Conservation (phyloP, 2,113 vertebrate species). For the Mustela nigripes region DNA sequence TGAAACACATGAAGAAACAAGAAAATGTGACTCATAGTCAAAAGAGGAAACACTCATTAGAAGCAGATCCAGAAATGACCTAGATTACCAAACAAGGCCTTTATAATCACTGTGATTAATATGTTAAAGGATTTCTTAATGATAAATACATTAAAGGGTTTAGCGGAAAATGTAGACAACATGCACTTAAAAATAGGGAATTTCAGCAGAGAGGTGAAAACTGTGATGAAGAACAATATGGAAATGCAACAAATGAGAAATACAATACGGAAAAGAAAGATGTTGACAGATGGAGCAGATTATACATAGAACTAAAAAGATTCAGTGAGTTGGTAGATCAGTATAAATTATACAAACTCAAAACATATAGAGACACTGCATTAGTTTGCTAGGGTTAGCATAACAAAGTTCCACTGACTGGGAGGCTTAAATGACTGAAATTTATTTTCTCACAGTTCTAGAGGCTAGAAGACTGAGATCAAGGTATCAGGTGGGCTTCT, state of each 20-base stretch:
- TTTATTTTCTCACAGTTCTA: background rate
- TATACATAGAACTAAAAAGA: background rate
- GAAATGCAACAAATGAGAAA: background rate
- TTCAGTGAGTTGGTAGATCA: background rate
- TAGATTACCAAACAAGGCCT: background rate
- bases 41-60: conserved; percentile 14
- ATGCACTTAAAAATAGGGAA: background rate
- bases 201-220: background rate
- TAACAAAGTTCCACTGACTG: background rate
- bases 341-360: background rate
- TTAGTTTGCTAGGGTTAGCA: background rate
- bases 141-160: background rate
- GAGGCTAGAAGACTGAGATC: background rate
- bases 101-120: background rate
- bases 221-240: background rate
- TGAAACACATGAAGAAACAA: background rate
- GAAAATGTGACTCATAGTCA: background rate
- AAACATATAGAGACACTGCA: background rate
- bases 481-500: background rate
- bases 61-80: background rate
- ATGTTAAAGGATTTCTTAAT: background rate
- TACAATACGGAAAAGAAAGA: background rate
- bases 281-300: background rate
- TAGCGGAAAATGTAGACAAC: background rate
- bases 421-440: background rate